Evolutionary conservation across 2,888 invertebrate species (phyloP), one percentile per base, ranked within the genome.

Genomic region (Philhelius pedissequus): DNA sequence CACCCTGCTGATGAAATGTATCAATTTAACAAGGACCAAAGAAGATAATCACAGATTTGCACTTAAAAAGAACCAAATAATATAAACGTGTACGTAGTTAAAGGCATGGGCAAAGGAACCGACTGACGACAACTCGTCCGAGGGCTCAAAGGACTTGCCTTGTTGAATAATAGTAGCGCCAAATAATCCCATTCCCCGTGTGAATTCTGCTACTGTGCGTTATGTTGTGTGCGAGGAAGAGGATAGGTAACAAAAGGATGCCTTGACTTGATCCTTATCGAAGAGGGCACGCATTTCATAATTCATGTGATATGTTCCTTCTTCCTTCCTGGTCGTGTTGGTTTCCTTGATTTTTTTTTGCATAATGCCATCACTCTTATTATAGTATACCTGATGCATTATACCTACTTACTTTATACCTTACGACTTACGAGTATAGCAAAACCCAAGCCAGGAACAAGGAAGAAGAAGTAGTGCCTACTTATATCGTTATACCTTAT

Each of bases 21-120:
- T 84, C 84, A 84, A 80, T 84, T 84, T 84, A 84, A 84, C 84
- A 84, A 80, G 84, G 75, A 80, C 84, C 80, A 68, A 71, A 79
- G 60, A 60, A 80, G 80, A 84, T 84, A 84, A 84, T 84, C 84
- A 76, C 80, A 71, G 84, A 84, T 84, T 84, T 84, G 80, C 80
- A 84, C 84, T 84, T 76, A 84, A 84, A 70, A 66, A 58, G 75
- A 32, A 60, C 66, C 54, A 69, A 70, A 45, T 35, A 60, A 60
- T 30, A 40, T 48, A 35, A 5, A 43, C 8, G 20, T 50, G 11
- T 0, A 9, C 15, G 7, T 35, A 11, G 13, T 2, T 15, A 15
- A 11, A 60, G 20, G 50, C 18, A 48, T 27, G 20, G 45, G 20
- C 11, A 52, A 35, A 38, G 15, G 30, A 58, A 45, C 58, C 11